These are phyloP conservation scores for Pocillopora grandis DNA, from an alignment of 92 coral and sea anemone species.

Conservation along the genomic window DNA sequence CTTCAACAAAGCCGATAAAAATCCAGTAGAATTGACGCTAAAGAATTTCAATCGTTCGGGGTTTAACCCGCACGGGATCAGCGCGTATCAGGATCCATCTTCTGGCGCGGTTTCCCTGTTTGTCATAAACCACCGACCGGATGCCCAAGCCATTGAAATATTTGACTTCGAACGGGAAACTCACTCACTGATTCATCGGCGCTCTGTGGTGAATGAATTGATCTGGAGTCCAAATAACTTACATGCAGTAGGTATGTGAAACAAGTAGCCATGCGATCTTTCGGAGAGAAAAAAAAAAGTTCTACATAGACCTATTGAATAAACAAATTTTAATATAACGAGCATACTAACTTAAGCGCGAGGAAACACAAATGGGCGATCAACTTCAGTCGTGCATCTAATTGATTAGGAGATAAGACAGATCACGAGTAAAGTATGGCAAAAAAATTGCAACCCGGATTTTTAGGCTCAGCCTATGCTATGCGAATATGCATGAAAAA, in stretches of 20 bases:
- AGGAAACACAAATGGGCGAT: no score
- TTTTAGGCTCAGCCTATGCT: no score
- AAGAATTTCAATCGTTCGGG: slow-evolving; percentile 69
- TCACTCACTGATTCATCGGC: slow-evolving; percentile 58
- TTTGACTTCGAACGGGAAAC: slow-evolving; percentile 76
- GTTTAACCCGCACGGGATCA: slow-evolving; percentile 88
- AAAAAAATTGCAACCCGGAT: no score
- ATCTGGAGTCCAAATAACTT: slow-evolving; percentile 82
- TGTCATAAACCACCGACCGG: slow-evolving; percentile 77
- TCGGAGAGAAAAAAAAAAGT: no score
- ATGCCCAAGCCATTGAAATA: slow-evolving; percentile 77
- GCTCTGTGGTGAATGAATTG: slow-evolving; percentile 69
- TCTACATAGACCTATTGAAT: no score
- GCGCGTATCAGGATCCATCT: slow-evolving; percentile 68
- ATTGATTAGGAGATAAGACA: no score
- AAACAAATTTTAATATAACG: no score
- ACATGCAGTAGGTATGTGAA: slow-evolving; percentile 76
- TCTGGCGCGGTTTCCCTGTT: slow-evolving; percentile 67
- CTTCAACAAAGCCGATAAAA: slow-evolving; percentile 60
- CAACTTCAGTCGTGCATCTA: no score
- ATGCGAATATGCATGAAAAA: no score
- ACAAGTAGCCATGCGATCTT: no score
- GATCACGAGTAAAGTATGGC: no score
- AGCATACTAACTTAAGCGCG: no score
- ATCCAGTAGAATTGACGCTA: slow-evolving; percentile 60